These are phyloP conservation scores for Orestias chungarensis DNA, from an alignment of 2,797 vertebrate genomes.

Conservation along the genomic window DNA sequence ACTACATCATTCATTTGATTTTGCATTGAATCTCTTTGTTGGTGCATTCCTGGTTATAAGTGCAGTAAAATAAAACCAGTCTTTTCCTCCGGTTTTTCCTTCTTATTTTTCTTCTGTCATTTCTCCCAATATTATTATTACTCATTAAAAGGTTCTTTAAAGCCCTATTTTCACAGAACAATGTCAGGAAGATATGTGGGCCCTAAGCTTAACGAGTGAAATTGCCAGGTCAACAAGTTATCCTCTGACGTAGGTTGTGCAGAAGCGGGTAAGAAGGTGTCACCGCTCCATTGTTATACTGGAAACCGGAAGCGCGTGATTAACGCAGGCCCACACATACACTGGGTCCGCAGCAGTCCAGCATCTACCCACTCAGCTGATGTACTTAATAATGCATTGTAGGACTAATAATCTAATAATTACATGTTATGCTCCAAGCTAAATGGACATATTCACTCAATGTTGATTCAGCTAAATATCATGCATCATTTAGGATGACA, in stretches of 20 bases:
- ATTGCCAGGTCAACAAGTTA: conserved; percentile 62
- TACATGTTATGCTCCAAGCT: conserved; percentile 25
- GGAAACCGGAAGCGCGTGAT: conserved; percentile 63
- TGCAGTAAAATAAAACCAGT: conserved; percentile 6
- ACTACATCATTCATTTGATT: background rate
- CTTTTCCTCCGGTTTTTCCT: background rate
- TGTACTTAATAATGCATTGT: conserved; percentile 32
- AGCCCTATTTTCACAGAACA: conserved; percentile 43
- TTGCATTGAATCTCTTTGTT: too few species aligned
- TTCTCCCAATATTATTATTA: conserved; percentile 18
- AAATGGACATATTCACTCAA: conserved; percentile 24
- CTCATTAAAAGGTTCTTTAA: conserved; percentile 28
- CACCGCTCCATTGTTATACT: conserved; percentile 65
- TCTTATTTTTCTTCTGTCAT: background rate
- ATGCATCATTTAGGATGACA: conserved; percentile 3
- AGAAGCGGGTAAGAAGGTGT: conserved; percentile 56
- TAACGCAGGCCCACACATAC: conserved; percentile 64
- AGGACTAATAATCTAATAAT: conserved; percentile 29
- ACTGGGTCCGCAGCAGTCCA: conserved; percentile 36
- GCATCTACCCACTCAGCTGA: conserved; percentile 54
- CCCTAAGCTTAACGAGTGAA: conserved; percentile 38
- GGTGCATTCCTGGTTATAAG: background rate
- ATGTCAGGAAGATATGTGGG: conserved; percentile 56
- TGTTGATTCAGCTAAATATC: conserved; percentile 8
- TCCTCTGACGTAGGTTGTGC: conserved; percentile 66